phyloP scores from a whole-genome alignment of 2,888 invertebrate genomes.

The Opisthograptis luteolata region DNA sequence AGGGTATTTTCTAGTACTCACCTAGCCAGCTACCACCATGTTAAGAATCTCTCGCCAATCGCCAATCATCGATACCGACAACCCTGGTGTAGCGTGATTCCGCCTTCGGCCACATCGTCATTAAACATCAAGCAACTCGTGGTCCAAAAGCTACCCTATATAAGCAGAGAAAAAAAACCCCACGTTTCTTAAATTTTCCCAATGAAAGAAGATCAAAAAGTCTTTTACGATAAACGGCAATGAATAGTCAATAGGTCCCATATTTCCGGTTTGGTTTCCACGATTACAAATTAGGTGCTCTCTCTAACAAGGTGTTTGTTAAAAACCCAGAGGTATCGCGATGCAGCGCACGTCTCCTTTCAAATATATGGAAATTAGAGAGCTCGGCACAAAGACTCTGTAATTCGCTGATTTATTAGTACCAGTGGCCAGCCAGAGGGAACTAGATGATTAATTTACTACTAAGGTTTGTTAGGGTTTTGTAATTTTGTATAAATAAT shows the following conservation, averaged over 20 bases:
- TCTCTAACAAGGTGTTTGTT: constrained; percentile 22
- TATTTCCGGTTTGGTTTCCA: neutral
- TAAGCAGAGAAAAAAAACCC: too few relatives aligned
- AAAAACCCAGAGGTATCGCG: constrained; percentile 25
- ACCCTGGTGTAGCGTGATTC: too few relatives aligned
- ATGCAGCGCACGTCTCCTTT: constrained; percentile 35
- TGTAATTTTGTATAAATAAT: too few relatives aligned
- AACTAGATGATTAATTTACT: neutral
- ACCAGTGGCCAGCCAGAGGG: neutral
- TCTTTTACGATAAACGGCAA: neutral
- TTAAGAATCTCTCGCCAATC: too few relatives aligned
- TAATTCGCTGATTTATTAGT: constrained; percentile 67
- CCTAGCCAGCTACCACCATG: too few relatives aligned
- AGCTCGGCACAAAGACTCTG: constrained; percentile 45
- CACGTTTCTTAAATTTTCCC: too few relatives aligned
- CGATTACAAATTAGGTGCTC: constrained; percentile 15
- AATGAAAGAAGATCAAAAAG: neutral
- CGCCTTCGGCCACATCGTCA: too few relatives aligned
- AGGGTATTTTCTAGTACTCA: too few relatives aligned
- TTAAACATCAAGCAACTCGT: too few relatives aligned
- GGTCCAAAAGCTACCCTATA: too few relatives aligned
- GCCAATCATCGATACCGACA: too few relatives aligned
- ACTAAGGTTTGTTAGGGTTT: too few relatives aligned
- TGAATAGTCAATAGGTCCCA: neutral
- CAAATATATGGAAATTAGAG: constrained; percentile 66